Evolutionary conservation across 2,113 vertebrate species (phyloP).

Genomic region (human (Homo sapiens)): GRCh38 chr3:108176001-108176500

Average conservation of each 20-base stretch:
- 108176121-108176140: not conserved
- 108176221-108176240: not conserved
- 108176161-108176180: slow-evolving; percentile 31
- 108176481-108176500: slow-evolving; percentile 32
- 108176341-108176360: not conserved
- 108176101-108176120: not conserved
- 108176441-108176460: not conserved
- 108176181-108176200: slow-evolving; percentile 31
- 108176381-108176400: slow-evolving; percentile 39
- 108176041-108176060: not conserved
- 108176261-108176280: slow-evolving; percentile 47
- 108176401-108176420: not conserved
- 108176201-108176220: not conserved
- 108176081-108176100: not conserved
- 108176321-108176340: not conserved
- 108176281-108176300: slow-evolving; percentile 13
- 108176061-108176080: not conserved
- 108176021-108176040: not conserved
- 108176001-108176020: not conserved
- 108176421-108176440: slow-evolving; percentile 24
- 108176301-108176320: slow-evolving; percentile 3
- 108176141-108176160: slow-evolving; percentile 22
- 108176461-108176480: slow-evolving; percentile 28
- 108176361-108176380: slow-evolving; percentile 46
- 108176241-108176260: slow-evolving; percentile 41